Percentiles rank a stretch among this genome's conserved stretches.
phyloP scores from a whole-genome alignment of 2,888 invertebrate genomes.

The Sphinx pinastri region DNA sequence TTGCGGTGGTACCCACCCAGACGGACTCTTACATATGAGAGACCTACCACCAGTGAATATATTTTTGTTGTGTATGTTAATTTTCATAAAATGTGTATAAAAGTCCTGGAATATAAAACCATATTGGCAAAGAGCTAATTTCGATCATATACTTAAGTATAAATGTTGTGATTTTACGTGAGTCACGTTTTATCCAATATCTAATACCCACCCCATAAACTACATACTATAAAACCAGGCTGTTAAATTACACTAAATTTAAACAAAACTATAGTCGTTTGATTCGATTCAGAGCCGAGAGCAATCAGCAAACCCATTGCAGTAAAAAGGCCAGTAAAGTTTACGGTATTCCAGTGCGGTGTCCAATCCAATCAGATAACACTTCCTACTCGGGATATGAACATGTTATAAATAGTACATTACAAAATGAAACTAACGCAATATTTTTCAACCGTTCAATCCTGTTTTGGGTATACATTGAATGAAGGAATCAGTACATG shows the following conservation, averaged over 20 bases:
- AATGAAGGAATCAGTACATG: neutral
- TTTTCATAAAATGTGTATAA: too few relatives aligned
- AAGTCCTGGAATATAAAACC: too few relatives aligned
- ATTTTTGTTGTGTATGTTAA: too few relatives aligned
- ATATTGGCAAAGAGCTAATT: too few relatives aligned
- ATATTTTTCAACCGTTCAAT: neutral
- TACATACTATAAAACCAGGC: neutral
- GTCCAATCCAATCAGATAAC: constrained; percentile 39
- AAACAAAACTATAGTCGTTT: neutral
- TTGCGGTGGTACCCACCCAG: too few relatives aligned
- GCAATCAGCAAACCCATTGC: neutral
- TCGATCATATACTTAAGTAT: too few relatives aligned
- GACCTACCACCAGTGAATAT: too few relatives aligned
- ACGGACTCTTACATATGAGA: too few relatives aligned
- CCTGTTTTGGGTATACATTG: neutral
- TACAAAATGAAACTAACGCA: constrained; percentile 26
- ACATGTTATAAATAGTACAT: constrained; percentile 32
- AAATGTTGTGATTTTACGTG: too few relatives aligned
- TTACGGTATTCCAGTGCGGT: constrained; percentile 40
- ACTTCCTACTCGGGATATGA: constrained; percentile 38
- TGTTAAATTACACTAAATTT: neutral
- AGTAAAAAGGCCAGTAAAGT: constrained; percentile 38
- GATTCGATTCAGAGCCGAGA: neutral
- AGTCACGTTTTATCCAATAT: too few relatives aligned
- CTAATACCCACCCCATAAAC: neutral